Base-by-base conservation (phyloP, 2,888 invertebrate genomes). In the Periphyllus acericola region DNA sequence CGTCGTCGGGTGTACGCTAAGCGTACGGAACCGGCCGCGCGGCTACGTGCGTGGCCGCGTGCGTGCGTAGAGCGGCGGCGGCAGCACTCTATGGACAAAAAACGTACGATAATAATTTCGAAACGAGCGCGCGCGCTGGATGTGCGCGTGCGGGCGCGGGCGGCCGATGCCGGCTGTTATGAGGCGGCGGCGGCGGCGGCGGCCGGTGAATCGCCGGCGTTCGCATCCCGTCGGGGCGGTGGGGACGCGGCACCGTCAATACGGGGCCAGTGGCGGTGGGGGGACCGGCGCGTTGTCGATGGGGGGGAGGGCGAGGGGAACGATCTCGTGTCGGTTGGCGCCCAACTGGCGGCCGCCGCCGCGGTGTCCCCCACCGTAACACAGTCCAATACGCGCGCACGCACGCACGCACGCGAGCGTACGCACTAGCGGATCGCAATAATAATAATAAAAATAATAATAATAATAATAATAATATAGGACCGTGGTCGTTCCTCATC, bases 241-340 rank as follows among this genome's bases (percentile, higher is more conserved):
- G 40, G 32, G 82, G 6, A 4, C 19, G 29, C 32, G 29, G 1
- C 8, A 1, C 6, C 46, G 46, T 9, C 46, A 9, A 9, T 5
- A 5, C 36, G 3, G n/a, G 68, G 68, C 29, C 4, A 60, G 25
- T n/a, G 29, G 46, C 19, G 3, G 21, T 0, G 25, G 14, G 82
- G 82, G 17, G 82, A 8, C 6, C 9, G 66, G 66, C 25, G 25
- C 66, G 66, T 21, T 21, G 25, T 4, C 1, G 21, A 8, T 21
- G 21, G 60, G 25, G 21, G 4, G 6, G 40, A 14, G n/a, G 36
- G 34, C 11, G 81, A 32, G 74, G 83, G 29, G 19, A 66, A 75
- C 75, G 83, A 83, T 83, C 83, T 83, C 83, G 83, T 32, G 83
- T 72, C 83, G 72, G 83, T 83, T 75, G 83, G 83, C 83, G 83